Conservation (phyloP, 2,113 vertebrate genomes). For the Gopherus flavomarginatus region DNA sequence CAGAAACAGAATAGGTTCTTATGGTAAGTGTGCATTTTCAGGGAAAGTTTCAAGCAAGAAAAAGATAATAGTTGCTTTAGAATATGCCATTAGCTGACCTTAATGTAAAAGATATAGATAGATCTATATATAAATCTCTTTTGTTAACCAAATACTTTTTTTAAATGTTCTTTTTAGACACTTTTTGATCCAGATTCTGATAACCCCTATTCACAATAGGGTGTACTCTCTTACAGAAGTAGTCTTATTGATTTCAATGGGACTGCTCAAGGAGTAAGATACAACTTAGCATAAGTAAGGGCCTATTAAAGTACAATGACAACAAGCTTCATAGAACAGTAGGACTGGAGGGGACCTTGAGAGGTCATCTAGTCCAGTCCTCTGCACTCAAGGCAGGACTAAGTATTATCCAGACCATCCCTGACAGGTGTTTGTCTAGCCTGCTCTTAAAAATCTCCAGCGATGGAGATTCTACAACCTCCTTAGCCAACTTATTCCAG, state of each 20-base stretch:
- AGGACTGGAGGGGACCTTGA: too few species aligned
- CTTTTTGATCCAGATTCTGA: background rate
- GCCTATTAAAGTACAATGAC: background rate
- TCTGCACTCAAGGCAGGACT: too few species aligned
- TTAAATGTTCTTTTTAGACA: background rate
- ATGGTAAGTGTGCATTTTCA: fast-evolving
- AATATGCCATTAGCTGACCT: background rate
- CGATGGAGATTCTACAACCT: too few species aligned
- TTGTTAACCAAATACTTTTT: background rate
- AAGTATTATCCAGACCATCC: too few species aligned
- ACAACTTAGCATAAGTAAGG: background rate
- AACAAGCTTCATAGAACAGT: background rate
- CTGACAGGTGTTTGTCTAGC: too few species aligned
- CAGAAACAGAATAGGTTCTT: background rate
- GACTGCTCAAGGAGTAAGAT: background rate
- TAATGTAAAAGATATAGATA: background rate
- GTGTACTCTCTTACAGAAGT: background rate
- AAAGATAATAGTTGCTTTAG: background rate
- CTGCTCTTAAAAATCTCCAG: too few species aligned
- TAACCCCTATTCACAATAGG: background rate
- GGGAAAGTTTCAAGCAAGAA: background rate
- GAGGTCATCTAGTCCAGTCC: too few species aligned
- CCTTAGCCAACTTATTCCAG: too few species aligned
- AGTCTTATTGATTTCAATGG: background rate
- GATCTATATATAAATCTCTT: background rate